Conservation (phyloP, 2,797 vertebrate genomes). For the Chaunax sp. region DNA sequence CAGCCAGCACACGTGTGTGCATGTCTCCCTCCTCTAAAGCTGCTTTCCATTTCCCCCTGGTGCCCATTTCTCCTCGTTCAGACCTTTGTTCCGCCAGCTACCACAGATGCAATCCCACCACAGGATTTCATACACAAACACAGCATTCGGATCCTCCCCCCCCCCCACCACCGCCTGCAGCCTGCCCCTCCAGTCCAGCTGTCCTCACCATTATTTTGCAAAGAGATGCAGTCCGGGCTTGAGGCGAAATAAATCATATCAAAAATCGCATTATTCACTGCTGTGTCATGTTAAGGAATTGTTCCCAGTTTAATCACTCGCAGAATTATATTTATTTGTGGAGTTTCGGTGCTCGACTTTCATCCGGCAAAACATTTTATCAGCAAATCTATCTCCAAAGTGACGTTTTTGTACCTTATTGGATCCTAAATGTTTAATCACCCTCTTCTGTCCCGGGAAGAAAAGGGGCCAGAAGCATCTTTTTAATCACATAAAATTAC, state of each 20-base stretch:
- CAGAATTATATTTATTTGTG: too few relatives aligned
- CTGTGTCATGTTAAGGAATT: slow-evolving; percentile 1
- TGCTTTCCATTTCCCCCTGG: slow-evolving; percentile 79
- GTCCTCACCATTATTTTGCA: slow-evolving; percentile 52
- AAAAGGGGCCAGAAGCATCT: background rate
- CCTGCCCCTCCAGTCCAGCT: slow-evolving; percentile 52
- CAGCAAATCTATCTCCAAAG: slow-evolving; percentile 3
- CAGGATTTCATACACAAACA: slow-evolving; percentile 80
- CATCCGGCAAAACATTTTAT: background rate
- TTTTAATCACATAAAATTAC: background rate
- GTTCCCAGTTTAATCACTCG: too few relatives aligned
- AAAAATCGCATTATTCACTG: slow-evolving; percentile 9
- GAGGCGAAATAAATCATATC: slow-evolving; percentile 27
- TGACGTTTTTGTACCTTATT: background rate
- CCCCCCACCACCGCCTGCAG: slow-evolving; percentile 51
- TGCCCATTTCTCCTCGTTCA: slow-evolving; percentile 73
- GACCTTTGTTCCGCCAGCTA: slow-evolving; percentile 77
- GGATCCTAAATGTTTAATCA: background rate
- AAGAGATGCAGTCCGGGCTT: slow-evolving; percentile 39
- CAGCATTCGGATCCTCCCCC: slow-evolving; percentile 65
- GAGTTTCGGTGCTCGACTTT: background rate
- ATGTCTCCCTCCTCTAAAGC: slow-evolving; percentile 67
- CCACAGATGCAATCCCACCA: slow-evolving; percentile 73
- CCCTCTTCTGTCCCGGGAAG: background rate
- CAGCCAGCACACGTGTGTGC: slow-evolving; percentile 72